Conservation (phyloP, 2,888 invertebrate species). For the Oscheius sp. region DNA sequence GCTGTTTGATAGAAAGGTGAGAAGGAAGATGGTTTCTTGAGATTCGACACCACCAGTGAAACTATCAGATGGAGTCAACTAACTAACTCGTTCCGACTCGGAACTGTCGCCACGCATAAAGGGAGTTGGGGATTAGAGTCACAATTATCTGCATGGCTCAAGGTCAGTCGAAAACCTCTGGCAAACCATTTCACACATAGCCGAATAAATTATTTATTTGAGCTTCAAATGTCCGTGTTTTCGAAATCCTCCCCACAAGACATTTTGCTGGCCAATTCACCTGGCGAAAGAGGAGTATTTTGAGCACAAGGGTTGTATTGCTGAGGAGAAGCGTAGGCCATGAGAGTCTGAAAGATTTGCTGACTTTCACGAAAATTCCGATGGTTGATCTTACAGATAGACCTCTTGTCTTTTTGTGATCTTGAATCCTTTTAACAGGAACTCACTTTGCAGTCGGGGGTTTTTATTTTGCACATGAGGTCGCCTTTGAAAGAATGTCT, state of each 20-base stretch:
- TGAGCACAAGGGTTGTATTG: neutral
- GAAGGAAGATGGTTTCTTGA: neutral
- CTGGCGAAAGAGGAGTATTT: neutral
- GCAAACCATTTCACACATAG: too few species aligned
- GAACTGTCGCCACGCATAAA: neutral
- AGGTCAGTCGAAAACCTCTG: too few species aligned
- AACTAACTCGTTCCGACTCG: neutral
- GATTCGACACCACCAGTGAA: too few species aligned
- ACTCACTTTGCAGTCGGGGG: slow-evolving; percentile 18
- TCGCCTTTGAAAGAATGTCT: slow-evolving; percentile 22
- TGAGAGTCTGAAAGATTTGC: neutral
- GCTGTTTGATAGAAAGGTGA: neutral
- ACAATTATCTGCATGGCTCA: too few species aligned
- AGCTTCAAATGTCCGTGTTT: slow-evolving; percentile 8
- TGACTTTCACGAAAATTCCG: neutral
- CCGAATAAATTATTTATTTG: too few species aligned
- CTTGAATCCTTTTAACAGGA: neutral
- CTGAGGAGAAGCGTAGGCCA: slow-evolving; percentile 4
- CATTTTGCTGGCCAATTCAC: neutral
- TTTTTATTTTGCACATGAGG: slow-evolving; percentile 21
- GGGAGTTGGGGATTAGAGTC: too few species aligned
- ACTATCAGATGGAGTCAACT: too few species aligned
- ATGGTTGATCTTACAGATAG: too few species aligned
- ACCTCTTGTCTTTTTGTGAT: neutral
- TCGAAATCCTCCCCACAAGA: neutral